phyloP scores from a whole-genome alignment of 2,888 invertebrate genomes.

The Lasioglossum villosulum region DNA sequence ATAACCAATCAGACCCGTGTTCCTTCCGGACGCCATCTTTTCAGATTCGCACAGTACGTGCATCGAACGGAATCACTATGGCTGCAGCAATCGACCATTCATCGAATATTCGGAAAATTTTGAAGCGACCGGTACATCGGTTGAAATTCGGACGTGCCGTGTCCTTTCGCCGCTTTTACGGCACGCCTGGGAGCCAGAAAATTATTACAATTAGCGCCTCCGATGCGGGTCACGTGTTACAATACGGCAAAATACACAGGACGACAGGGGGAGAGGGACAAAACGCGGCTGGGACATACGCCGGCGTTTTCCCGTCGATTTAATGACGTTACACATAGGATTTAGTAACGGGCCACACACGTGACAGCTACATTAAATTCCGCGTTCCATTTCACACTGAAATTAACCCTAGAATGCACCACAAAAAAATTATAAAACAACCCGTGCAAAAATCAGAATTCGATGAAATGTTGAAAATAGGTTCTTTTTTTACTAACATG shows the following conservation, averaged over 20 bases:
- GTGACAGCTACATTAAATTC: constrained; percentile 63
- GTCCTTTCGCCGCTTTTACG: constrained; percentile 46
- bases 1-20: not conserved
- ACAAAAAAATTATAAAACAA: not conserved
- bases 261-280: not conserved
- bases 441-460: too few relatives aligned
- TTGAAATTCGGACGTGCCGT: constrained; percentile 27
- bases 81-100: not conserved
- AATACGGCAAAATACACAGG: constrained; percentile 16
- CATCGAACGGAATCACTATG: not conserved
- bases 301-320: constrained; percentile 60
- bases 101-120: not conserved
- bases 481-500: too few relatives aligned
- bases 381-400: not conserved
- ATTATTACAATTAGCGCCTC: constrained; percentile 66
- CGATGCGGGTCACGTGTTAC: constrained; percentile 54
- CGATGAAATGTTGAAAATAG: too few relatives aligned
- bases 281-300: constrained; percentile 47
- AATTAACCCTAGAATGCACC: constrained; percentile 25
- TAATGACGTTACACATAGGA: constrained; percentile 63
- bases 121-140: constrained; percentile 33
- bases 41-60: not conserved
- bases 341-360: constrained; percentile 50
- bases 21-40: not conserved
- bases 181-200: constrained; percentile 52